Evolutionary conservation across 2,113 vertebrate species (phyloP), one percentile per base, ranked within the genome.

Genomic region (Tyto alba): DNA sequence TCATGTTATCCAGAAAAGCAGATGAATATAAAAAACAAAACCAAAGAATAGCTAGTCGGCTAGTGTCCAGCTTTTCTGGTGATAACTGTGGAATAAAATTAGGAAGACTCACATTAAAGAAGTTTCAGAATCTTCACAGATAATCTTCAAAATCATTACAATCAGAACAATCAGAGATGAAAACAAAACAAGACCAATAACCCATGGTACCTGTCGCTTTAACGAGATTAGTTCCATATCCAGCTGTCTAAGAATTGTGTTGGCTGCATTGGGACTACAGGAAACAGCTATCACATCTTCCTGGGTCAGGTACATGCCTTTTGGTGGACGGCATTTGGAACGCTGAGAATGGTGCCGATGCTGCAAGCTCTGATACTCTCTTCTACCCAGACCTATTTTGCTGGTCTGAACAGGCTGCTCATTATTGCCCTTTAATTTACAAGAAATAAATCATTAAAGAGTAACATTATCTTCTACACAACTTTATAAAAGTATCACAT

Each of bases 171-270:
- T 79, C 91, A 79, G 83, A 84, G 90, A 52, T 91, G 67, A 89
- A 87, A 86, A 73, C 63, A 78, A 92, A 80, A 91, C 79, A 95
- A 94, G 77, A 73, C 48, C 92, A 93, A 88, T 95, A 92, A 92
- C 91, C 86, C 88, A 86, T 96, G 92, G 97, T 98, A 99, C 99
- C 99, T 99, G 99, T 97, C 99, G 99, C 98, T 99, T 99, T 88
- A 99, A 98, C 9, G 99, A 99, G 97, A 99, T 99, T 96, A 99
- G 97, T 96, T 99, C 99, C 99, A 99, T 99, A 98, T 99, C 99
- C 97, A 99, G 98, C 92, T 99, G 99, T 76, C 99, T 98, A 84
- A 99, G 98, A 92, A 99, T 99, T 30, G 99, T 99, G 98, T 98
- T 99, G 93, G 99, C 99, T 45, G 99, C 99, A 41, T 98, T 99